These are phyloP conservation scores for Cyclina sinensis DNA, from an alignment of 1,140 invertebrate species.

Conservation along the genomic window DNA sequence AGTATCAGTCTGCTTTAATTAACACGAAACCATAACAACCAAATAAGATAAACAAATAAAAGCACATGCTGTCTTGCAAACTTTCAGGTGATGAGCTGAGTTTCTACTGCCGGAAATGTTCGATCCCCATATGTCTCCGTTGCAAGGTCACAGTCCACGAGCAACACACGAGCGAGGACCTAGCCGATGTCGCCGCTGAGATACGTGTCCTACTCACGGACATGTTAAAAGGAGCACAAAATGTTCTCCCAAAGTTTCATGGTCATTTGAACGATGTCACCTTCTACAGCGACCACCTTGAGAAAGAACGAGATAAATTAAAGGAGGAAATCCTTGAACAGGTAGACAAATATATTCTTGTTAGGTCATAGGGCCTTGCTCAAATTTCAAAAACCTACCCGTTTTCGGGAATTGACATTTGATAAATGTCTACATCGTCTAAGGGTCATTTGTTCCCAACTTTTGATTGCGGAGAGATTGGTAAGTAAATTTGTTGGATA, in stretches of 20 bases:
- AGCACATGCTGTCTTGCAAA: background rate
- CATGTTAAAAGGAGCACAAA: constrained; percentile 59
- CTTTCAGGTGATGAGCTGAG: constrained; percentile 55
- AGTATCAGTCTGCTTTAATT: too few relatives aligned
- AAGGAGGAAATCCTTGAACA: constrained; percentile 54
- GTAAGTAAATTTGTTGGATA: too few relatives aligned
- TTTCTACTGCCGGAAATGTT: constrained; percentile 63
- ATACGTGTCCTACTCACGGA: constrained; percentile 53
- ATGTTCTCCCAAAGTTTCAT: constrained; percentile 60
- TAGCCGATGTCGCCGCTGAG: constrained; percentile 50
- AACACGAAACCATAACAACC: too few relatives aligned
- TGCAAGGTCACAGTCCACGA: constrained; percentile 64
- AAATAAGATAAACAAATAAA: too few relatives aligned
- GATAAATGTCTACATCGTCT: too few relatives aligned
- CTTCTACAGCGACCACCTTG: constrained; percentile 54
- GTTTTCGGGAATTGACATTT: too few relatives aligned
- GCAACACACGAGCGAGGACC: constrained; percentile 56
- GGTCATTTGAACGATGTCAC: constrained; percentile 56
- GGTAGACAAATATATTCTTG: constrained; percentile 13
- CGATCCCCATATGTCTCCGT: constrained; percentile 57
- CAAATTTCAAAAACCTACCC: too few relatives aligned
- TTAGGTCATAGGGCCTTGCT: too few relatives aligned
- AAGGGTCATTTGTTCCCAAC: too few relatives aligned
- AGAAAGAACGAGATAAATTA: constrained; percentile 56
- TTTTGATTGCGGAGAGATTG: too few relatives aligned